Evolutionary conservation across 2,888 invertebrate species (phyloP).

Genomic region (Onthophagus sagittarius): DNA sequence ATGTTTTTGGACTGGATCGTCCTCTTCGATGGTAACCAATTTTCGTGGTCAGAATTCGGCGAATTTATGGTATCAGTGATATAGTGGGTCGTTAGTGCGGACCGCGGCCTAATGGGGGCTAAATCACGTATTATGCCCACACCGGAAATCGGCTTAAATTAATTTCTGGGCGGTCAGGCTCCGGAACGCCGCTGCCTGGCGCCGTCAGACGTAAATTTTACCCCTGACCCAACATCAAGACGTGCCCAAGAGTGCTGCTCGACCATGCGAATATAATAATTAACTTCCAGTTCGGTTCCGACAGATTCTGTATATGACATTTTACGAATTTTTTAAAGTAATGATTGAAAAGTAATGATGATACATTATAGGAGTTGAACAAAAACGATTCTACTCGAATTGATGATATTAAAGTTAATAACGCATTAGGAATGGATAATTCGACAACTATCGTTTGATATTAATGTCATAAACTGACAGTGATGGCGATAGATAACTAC

Average conservation of each 20-base stretch:
- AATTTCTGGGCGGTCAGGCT: slow-evolving; percentile 20
- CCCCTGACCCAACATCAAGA: slow-evolving; percentile 11
- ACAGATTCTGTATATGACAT: neutral
- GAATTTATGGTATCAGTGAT: slow-evolving; percentile 19
- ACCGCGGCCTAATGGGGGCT: slow-evolving; percentile 18
- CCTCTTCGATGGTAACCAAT: neutral
- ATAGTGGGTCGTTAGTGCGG: slow-evolving; percentile 19
- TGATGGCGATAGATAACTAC: too few species aligned
- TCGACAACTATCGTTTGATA: too few species aligned
- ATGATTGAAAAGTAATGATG: neutral
- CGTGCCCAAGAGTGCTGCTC: neutral
- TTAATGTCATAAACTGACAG: too few species aligned
- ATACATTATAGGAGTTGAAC: too few species aligned
- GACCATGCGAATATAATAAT: slow-evolving; percentile 6
- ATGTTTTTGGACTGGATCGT: neutral
- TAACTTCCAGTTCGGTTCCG: neutral
- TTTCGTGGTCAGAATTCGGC: neutral
- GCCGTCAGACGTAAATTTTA: slow-evolving; percentile 8
- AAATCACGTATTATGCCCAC: slow-evolving; percentile 23
- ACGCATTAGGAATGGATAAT: too few species aligned
- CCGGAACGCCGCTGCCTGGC: slow-evolving; percentile 2
- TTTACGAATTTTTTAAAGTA: neutral
- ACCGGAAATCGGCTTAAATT: slow-evolving; percentile 25
- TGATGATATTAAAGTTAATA: too few species aligned
- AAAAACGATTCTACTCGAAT: too few species aligned